Evolutionary conservation across 2,888 invertebrate genomes (phyloP).

Genomic region (Yponomeuta sedellus): DNA sequence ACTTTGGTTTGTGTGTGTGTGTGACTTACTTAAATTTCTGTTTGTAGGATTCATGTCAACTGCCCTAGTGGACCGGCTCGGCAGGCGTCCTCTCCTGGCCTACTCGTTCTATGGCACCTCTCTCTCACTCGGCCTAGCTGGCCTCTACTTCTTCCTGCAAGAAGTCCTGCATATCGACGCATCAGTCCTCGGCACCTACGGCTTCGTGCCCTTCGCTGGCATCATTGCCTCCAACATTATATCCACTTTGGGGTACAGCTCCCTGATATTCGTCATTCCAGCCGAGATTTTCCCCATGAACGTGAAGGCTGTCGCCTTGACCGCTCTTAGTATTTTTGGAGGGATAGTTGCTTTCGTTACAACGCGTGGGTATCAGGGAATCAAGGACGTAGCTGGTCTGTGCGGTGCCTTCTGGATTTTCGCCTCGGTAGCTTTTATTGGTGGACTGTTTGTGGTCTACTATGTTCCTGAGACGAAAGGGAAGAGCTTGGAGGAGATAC

Average conservation of each 20-base stretch:
- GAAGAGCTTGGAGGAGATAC: constrained; percentile 73
- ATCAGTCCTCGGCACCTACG: constrained; percentile 34
- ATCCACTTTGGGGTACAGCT: constrained; percentile 59
- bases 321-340: constrained; percentile 57
- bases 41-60: constrained; percentile 54
- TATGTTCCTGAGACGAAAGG: constrained; percentile 76
- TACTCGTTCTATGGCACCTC: constrained; percentile 51
- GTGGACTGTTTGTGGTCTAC: constrained; percentile 63
- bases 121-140: constrained; percentile 33
- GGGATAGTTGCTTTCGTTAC: constrained; percentile 65
- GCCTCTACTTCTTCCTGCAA: constrained; percentile 52
- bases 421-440: constrained; percentile 53
- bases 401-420: constrained; percentile 68
- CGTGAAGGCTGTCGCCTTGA: constrained; percentile 71
- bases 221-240: constrained; percentile 44
- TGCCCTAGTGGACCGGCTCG: constrained; percentile 47
- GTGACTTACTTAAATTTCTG: constrained; percentile 8
- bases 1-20: too few relatives aligned
- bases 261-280: constrained; percentile 62
- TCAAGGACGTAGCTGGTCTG: constrained; percentile 61
- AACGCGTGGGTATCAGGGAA: constrained; percentile 65
- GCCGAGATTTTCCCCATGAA: constrained; percentile 76
- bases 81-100: constrained; percentile 64
- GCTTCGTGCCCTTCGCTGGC: constrained; percentile 56
- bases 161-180: constrained; percentile 37